Evolutionary conservation across 1,140 invertebrate genomes (phyloP).

Genomic region (Mya arenaria): DNA sequence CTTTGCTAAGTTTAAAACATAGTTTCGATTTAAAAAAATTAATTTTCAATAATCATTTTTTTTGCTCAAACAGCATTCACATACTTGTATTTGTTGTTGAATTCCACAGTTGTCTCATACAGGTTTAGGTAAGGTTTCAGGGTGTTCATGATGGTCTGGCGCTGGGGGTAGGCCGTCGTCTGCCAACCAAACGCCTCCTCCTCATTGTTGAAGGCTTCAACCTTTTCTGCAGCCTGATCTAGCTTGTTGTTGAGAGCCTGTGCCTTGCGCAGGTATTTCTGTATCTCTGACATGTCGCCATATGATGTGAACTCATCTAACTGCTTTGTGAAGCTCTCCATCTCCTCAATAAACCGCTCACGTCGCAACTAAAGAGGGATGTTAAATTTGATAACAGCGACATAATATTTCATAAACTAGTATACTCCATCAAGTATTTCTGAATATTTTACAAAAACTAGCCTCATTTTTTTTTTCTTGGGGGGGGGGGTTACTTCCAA

Average conservation of each 20-base stretch:
- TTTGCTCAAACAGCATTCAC: slow-evolving; percentile 53
- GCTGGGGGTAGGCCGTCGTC: slow-evolving; percentile 92
- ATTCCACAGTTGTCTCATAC: slow-evolving; percentile 93
- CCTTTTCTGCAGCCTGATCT: slow-evolving; percentile 87
- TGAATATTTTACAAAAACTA: too few species aligned
- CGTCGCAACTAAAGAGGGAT: slow-evolving; percentile 77
- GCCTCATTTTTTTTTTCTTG: too few species aligned
- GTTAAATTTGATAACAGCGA: too few species aligned
- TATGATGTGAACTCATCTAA: slow-evolving; percentile 93
- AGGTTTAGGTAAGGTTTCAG: slow-evolving; percentile 91
- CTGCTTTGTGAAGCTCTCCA: slow-evolving; percentile 90
- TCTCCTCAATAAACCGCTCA: slow-evolving; percentile 88
- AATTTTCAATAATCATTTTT: not conserved
- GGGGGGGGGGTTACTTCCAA: too few species aligned
- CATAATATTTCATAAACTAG: too few species aligned
- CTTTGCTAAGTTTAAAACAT: too few species aligned
- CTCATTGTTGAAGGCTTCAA: slow-evolving; percentile 94
- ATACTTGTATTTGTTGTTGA: slow-evolving; percentile 89
- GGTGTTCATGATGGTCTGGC: slow-evolving; percentile 84
- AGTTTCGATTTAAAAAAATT: too few species aligned
- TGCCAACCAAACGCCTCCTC: slow-evolving; percentile 95
- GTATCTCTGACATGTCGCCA: slow-evolving; percentile 93
- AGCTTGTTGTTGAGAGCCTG: slow-evolving; percentile 88
- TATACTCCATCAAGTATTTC: too few species aligned
- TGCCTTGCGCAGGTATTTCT: slow-evolving; percentile 92